Percentiles rank a stretch among this genome's conserved stretches.
phyloP scores from a whole-genome alignment of 2,797 vertebrate species.

The Coilia nasus region DNA sequence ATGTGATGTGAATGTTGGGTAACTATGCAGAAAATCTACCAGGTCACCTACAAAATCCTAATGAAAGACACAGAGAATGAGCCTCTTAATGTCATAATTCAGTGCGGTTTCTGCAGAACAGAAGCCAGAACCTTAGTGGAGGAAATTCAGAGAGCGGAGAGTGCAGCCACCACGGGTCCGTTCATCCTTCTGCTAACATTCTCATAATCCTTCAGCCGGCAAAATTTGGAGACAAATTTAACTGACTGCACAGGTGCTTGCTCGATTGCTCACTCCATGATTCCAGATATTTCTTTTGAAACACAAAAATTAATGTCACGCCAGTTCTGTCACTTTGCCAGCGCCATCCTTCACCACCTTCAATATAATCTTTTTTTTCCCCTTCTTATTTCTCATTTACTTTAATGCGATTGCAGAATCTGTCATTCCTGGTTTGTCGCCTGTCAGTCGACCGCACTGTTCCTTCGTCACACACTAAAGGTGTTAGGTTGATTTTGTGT shows the following conservation, averaged over 20 bases:
- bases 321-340: conserved; percentile 67
- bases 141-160: background rate
- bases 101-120: background rate
- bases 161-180: background rate
- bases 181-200: conserved; percentile 49
- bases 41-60: background rate
- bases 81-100: conserved; percentile 1
- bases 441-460: conserved; percentile 69
- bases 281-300: conserved; percentile 58
- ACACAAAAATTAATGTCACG: conserved; percentile 75
- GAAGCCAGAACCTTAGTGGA: background rate
- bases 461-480: conserved; percentile 56
- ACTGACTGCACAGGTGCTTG: conserved; percentile 64
- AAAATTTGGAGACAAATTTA: conserved; percentile 50
- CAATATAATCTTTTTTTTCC: conserved; percentile 70
- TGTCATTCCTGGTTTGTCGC: conserved; percentile 75
- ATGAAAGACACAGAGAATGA: background rate
- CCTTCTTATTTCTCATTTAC: conserved; percentile 61
- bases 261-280: conserved; percentile 17
- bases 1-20: background rate
- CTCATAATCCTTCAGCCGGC: conserved; percentile 56
- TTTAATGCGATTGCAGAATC: conserved; percentile 77
- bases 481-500: conserved; percentile 63
- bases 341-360: conserved; percentile 57
- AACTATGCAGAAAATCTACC: background rate